Conservation (phyloP, 1,140 invertebrate genomes). For the Steinernema khuongi region DNA sequence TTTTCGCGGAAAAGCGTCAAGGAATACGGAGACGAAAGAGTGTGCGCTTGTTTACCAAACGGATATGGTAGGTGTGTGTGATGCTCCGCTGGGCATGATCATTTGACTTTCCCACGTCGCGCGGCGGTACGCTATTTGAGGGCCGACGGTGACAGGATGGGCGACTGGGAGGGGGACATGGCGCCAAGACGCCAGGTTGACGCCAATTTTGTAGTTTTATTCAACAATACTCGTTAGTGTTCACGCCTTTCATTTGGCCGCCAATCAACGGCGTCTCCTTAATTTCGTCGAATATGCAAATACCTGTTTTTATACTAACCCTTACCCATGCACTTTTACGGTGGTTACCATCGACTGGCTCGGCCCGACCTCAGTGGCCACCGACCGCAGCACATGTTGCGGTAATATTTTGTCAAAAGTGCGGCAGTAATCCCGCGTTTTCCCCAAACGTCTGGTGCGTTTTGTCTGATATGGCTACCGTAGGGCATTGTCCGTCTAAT, state of each 20-base stretch:
- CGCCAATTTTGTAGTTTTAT: no score
- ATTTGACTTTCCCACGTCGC: slow-evolving; percentile 15
- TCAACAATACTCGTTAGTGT: no score
- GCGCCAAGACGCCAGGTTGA: no score
- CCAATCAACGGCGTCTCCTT: neutral
- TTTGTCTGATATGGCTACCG: no score
- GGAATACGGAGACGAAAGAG: neutral
- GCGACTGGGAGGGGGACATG: no score
- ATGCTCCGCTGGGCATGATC: neutral
- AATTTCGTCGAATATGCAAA: neutral
- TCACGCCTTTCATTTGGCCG: neutral
- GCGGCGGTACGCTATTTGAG: neutral
- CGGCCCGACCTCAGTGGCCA: neutral
- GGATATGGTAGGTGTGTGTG: slow-evolving; percentile 6
- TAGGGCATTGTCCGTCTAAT: no score
- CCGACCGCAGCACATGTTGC: neutral
- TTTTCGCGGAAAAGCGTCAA: no score
- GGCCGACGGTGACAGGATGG: no score
- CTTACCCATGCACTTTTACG: slow-evolving; percentile 11
- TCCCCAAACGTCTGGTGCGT: no score
- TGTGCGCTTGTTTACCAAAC: neutral
- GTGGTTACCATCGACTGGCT: no score
- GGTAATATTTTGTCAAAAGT: no score
- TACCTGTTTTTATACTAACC: neutral
- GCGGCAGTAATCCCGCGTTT: no score